Base-by-base conservation (phyloP, 1,140 invertebrate genomes). In the Ostrea denselamellosa region DNA sequence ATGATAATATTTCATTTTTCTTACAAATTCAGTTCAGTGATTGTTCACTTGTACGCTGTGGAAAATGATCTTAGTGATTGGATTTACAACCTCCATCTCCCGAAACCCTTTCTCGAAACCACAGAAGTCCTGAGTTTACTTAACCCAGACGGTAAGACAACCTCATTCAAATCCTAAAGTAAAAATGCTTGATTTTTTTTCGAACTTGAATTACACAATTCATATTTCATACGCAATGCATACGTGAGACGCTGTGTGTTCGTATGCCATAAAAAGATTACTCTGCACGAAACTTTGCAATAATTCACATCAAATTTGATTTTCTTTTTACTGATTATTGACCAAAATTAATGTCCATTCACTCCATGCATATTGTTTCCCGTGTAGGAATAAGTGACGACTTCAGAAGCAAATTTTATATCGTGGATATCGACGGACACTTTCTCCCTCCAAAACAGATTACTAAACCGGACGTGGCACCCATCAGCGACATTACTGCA, bases 71-170 rank as follows among this genome's bases (percentile, higher is more conserved):
- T 71, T 22, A 71, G 68, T 71, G 68, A 71, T 25, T 71, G 68
- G 68, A 71, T 71, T 71, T 71, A 71, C 25, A 71, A 71, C 14
- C 68, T 71, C 22, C 68, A 71, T 71, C 22, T 71, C 22, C 68
- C 68, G 12, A 71, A 71, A 71, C 68, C 68, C 8, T 71, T 71
- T 25, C 22, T 71, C 7, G 9, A 71, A 14, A 71, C 68, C 12
- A 34, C 22, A 4, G 68, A 71, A 34, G 14, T 34, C 68, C 22
- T 71, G 10, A 8, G 8, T 9, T 14, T 71, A 34, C 12, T 71
- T 71, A 34, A 71, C 2, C 68, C 22, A 28, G 14, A 56, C 54
- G 9, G 54, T 56, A 56, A 56, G 17, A 62, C 19, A 17, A 3
- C 12, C 54, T 19, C 0, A n/a, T 3, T 62, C 5, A 7, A n/a